These are phyloP conservation scores for Crocallis elinguaria DNA, from an alignment of 2,888 invertebrate genomes.

Conservation along the genomic window DNA sequence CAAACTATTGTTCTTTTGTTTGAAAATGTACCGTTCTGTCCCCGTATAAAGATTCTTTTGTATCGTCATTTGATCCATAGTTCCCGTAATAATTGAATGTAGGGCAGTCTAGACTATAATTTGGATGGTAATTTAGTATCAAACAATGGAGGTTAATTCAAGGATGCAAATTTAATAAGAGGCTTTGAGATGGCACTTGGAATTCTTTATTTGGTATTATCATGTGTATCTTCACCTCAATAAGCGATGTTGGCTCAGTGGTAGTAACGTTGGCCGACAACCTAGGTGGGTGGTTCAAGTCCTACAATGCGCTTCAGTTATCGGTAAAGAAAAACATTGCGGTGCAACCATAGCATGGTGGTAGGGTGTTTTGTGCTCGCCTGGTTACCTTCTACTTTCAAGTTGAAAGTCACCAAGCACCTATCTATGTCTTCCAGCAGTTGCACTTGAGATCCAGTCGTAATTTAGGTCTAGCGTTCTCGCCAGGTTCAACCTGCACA, in stretches of 20 bases:
- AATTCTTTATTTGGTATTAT: constrained; percentile 4
- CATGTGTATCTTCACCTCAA: background rate
- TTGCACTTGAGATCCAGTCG: too few relatives aligned
- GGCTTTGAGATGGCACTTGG: constrained; percentile 12
- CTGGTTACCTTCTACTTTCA: too few relatives aligned
- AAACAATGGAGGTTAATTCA: constrained; percentile 32
- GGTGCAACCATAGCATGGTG: too few relatives aligned
- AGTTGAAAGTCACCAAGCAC: too few relatives aligned
- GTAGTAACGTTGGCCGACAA: too few relatives aligned
- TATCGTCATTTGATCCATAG: constrained; percentile 18
- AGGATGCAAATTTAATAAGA: constrained; percentile 29
- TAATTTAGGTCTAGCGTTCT: too few relatives aligned
- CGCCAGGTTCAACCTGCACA: too few relatives aligned
- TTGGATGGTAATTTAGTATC: constrained; percentile 30
- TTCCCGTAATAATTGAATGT: constrained; percentile 35
- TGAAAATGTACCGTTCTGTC: constrained; percentile 54
- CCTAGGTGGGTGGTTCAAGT: too few relatives aligned
- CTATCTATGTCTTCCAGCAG: too few relatives aligned
- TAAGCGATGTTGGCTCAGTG: too few relatives aligned
- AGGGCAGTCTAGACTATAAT: constrained; percentile 35
- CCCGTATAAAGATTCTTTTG: constrained; percentile 30
- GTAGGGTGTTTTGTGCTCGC: too few relatives aligned
- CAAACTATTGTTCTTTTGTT: constrained; percentile 57
- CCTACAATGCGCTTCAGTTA: too few relatives aligned
- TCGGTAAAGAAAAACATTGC: background rate